phyloP scores from a whole-genome alignment of 1,140 invertebrate genomes.

The Cyclargus thomasi region DNA sequence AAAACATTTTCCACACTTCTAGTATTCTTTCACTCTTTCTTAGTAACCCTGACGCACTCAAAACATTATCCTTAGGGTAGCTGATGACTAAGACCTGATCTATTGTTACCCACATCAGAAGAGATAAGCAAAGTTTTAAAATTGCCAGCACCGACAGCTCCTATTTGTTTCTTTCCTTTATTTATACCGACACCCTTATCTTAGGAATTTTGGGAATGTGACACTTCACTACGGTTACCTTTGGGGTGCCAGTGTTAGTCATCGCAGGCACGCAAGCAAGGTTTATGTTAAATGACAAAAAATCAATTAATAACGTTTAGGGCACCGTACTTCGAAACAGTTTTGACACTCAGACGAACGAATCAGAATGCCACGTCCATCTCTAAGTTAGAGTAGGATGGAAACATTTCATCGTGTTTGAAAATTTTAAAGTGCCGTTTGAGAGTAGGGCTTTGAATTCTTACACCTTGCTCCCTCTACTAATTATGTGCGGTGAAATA shows the following conservation, averaged over 20 bases:
- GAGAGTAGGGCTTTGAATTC: too few species aligned
- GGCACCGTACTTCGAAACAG: too few species aligned
- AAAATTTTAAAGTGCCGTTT: too few species aligned
- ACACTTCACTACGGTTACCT: slow-evolving; percentile 6
- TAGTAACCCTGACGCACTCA: background rate
- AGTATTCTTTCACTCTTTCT: background rate
- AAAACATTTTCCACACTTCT: background rate
- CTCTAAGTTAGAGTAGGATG: too few species aligned
- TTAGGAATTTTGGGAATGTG: slow-evolving; percentile 9
- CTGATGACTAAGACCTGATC: slow-evolving; percentile 2
- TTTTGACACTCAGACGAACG: too few species aligned
- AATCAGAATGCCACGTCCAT: too few species aligned
- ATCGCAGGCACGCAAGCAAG: background rate
- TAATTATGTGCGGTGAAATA: background rate
- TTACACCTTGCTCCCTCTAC: background rate
- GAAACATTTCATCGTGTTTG: too few species aligned
- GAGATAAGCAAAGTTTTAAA: background rate
- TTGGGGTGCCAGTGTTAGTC: slow-evolving; percentile 2
- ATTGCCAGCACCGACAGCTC: background rate
- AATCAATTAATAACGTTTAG: background rate
- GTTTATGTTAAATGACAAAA: background rate
- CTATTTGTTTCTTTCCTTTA: slow-evolving; percentile 1
- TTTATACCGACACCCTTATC: slow-evolving; percentile 9
- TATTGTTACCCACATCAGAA: background rate
- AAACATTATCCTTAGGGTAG: background rate